A percentile compares a stretch with the other conserved stretches of the same genome.
Conservation (phyloP, 1,140 invertebrate genomes). For the Tetragonula clypearis region DNA sequence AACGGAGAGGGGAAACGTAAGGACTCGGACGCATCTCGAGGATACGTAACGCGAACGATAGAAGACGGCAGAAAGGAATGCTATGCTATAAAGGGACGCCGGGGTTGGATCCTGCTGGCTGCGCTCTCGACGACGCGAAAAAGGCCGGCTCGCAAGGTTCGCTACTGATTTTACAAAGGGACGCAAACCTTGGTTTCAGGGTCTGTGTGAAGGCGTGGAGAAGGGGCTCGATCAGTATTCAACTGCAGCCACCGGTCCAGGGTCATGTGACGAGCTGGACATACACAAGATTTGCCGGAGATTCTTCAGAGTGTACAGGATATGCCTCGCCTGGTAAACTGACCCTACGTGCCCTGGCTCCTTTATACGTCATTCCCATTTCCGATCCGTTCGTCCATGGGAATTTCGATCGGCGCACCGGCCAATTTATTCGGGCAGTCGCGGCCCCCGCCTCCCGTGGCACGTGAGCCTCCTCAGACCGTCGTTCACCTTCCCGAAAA, state of each 20-base stretch:
- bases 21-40: conserved; percentile 32
- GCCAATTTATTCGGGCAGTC: conserved; percentile 58
- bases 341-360: conserved; percentile 72
- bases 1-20: conserved; percentile 34
- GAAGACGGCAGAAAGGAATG: conserved; percentile 52
- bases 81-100: conserved; percentile 44
- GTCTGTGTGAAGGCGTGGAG: conserved; percentile 15
- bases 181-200: conserved; percentile 55
- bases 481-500: background rate
- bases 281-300: conserved; percentile 69
- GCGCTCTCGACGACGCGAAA: conserved; percentile 32
- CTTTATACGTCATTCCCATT: conserved; percentile 70
- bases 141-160: conserved; percentile 51
- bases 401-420: conserved; percentile 54
- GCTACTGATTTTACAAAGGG: conserved; percentile 72
- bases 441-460: background rate
- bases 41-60: conserved; percentile 48
- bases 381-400: conserved; percentile 63
- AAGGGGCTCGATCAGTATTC: conserved; percentile 65
- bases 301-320: conserved; percentile 69
- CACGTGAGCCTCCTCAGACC: conserved; percentile 20
- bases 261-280: conserved; percentile 69
- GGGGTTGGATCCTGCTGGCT: background rate
- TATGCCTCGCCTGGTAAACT: conserved; percentile 70
- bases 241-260: conserved; percentile 44